These are phyloP conservation scores for Stenodera caucasica DNA, from an alignment of 2,888 invertebrate species.

Conservation along the genomic window DNA sequence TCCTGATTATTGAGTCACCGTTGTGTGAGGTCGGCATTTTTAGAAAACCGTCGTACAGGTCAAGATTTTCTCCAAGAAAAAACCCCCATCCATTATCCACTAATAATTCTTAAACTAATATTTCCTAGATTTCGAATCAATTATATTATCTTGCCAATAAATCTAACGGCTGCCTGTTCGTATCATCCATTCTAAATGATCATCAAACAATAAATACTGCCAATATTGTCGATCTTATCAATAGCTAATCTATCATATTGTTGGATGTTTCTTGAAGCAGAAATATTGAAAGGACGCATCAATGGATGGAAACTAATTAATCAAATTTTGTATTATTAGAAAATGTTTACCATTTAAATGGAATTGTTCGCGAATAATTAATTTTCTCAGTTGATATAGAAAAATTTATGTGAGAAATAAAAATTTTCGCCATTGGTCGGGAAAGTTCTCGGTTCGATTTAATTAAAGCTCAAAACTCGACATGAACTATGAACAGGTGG, in stretches of 20 bases:
- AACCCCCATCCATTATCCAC: not conserved
- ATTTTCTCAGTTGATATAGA: too few relatives aligned
- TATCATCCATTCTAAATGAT: not conserved
- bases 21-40: not conserved
- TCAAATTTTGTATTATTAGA: too few relatives aligned
- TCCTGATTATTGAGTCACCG: too few relatives aligned
- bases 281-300: not conserved
- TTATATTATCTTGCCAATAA: not conserved
- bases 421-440: too few relatives aligned
- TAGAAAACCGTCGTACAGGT: not conserved
- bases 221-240: not conserved
- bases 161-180: not conserved
- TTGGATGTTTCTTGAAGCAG: not conserved
- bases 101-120: not conserved
- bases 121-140: not conserved
- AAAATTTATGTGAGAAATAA: too few relatives aligned
- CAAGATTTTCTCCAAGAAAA: not conserved
- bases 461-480: not conserved
- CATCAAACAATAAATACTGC: not conserved
- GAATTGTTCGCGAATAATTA: too few relatives aligned
- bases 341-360: too few relatives aligned
- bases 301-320: not conserved
- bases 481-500: not conserved
- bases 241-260: not conserved
- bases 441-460: too few relatives aligned